phyloP scores from a whole-genome alignment of 2,888 invertebrate species.

The Drosophila mettleri region DNA sequence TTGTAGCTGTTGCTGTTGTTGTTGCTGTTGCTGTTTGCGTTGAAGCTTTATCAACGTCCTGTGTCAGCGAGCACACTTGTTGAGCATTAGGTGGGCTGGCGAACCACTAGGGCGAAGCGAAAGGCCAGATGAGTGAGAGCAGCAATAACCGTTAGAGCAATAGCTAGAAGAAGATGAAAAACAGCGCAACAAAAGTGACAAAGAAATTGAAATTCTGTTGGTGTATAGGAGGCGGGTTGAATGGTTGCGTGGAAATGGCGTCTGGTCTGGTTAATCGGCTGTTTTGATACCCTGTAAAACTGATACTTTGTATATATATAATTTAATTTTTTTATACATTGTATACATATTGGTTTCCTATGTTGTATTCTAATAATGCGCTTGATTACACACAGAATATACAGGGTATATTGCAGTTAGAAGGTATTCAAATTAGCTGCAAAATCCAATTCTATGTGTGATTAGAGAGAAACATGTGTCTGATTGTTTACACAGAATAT shows the following conservation, averaged over 20 bases:
- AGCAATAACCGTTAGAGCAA: slow-evolving; percentile 21
- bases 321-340: neutral
- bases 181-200: slow-evolving; percentile 62
- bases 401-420: neutral
- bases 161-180: slow-evolving; percentile 22
- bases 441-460: neutral
- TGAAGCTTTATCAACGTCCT: slow-evolving; percentile 62
- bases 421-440: neutral
- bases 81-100: slow-evolving; percentile 61
- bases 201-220: slow-evolving; percentile 75
- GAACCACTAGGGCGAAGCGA: slow-evolving; percentile 1
- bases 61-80: slow-evolving; percentile 63
- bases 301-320: neutral
- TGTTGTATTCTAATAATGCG: no score
- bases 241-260: neutral
- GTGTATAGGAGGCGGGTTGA: slow-evolving; percentile 24
- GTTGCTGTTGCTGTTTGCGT: slow-evolving; percentile 40
- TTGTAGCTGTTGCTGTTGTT: slow-evolving; percentile 19
- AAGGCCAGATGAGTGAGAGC: slow-evolving; percentile 24
- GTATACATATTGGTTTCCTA: neutral
- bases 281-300: slow-evolving; percentile 24
- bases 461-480: neutral
- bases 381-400: neutral
- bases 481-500: neutral
- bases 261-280: slow-evolving; percentile 17